Conservation (phyloP, 2,113 vertebrate species). For the Ia io region DNA sequence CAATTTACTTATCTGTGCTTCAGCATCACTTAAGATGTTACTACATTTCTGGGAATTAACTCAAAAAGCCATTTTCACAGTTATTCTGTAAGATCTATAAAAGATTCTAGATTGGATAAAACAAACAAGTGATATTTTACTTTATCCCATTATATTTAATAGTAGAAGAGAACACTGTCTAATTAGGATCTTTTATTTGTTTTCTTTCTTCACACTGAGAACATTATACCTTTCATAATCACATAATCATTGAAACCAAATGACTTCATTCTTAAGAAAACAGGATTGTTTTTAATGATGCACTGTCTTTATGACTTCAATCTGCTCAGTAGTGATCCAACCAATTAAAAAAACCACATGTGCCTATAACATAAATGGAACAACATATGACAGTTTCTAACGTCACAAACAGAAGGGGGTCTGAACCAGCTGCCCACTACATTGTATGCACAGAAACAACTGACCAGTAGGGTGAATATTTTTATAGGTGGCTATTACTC, state of each 20-base stretch:
- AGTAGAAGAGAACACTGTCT: constrained; percentile 37
- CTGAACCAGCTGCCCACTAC: neutral
- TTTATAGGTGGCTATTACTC: neutral
- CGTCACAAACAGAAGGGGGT: neutral
- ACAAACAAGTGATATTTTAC: constrained; percentile 32
- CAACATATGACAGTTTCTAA: neutral
- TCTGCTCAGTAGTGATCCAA: constrained; percentile 38
- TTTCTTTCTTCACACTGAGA: constrained; percentile 33
- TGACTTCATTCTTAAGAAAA: constrained; percentile 50
- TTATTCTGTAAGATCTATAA: constrained; percentile 14
- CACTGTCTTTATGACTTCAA: constrained; percentile 48
- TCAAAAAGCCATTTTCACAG: constrained; percentile 14
- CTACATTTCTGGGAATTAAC: constrained; percentile 34
- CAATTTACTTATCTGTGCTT: constrained; percentile 6
- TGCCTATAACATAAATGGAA: neutral
- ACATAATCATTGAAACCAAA: constrained; percentile 49
- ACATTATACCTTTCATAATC: constrained; percentile 58
- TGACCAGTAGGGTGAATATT: neutral
- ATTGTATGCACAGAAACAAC: neutral
- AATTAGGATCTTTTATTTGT: constrained; percentile 55
- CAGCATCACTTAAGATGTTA: constrained; percentile 8
- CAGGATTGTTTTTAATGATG: constrained; percentile 45
- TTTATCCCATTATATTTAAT: constrained; percentile 35
- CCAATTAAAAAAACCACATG: constrained; percentile 38
- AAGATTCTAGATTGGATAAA: constrained; percentile 1